Evolutionary conservation across 2,113 vertebrate genomes (phyloP).

Genomic region (Ceuthmochares aereus): DNA sequence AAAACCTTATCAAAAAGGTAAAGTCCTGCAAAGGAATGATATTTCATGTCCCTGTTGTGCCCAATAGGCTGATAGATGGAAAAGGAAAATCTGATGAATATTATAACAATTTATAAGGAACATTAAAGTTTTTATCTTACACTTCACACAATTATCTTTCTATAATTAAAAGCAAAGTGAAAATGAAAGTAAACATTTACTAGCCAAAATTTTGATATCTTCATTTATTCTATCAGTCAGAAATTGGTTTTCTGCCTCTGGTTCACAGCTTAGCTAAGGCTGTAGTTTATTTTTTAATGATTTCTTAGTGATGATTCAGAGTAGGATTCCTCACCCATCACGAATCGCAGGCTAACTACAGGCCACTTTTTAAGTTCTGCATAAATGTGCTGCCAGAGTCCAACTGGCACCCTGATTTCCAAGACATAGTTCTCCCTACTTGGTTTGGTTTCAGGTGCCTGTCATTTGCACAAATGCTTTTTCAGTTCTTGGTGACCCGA

Average conservation of each 20-base stretch:
- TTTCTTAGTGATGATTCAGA: not conserved
- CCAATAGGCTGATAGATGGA: not conserved
- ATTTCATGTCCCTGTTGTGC: not conserved
- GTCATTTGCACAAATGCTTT: not conserved
- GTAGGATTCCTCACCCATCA: too few relatives aligned
- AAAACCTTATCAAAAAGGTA: not conserved
- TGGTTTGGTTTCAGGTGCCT: fast-evolving
- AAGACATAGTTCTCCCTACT: fast-evolving
- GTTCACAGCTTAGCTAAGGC: not conserved
- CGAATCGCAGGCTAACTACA: not conserved
- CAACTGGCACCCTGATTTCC: too few relatives aligned
- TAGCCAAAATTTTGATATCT: not conserved
- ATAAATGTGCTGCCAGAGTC: too few relatives aligned
- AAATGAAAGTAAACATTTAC: not conserved
- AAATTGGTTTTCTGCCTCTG: not conserved
- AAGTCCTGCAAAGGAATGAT: not conserved
- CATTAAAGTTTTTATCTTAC: not conserved
- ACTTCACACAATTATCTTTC: not conserved
- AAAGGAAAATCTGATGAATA: not conserved
- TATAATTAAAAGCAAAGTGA: not conserved
- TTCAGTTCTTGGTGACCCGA: not conserved
- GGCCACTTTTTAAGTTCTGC: not conserved
- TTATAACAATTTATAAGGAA: not conserved
- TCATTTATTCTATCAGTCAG: not conserved
- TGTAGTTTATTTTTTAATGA: not conserved